Evolutionary conservation across 2,113 vertebrate species (phyloP).

Genomic region (Pygathrix nemaeus): DNA sequence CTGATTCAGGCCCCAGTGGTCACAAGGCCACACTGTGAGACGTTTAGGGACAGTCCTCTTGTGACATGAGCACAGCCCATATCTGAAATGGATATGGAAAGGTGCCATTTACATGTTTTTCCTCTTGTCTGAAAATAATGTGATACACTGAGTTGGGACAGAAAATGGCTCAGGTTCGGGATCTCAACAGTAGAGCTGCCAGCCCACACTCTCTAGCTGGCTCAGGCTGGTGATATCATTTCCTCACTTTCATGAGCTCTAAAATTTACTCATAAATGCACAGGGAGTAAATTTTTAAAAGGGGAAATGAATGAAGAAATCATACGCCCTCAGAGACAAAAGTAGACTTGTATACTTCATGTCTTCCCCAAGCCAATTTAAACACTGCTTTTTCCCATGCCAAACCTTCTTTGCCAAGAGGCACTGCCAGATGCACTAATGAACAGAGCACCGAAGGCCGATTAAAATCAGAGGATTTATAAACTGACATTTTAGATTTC

Average conservation of each 20-base stretch:
- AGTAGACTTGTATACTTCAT: background rate
- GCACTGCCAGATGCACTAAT: background rate
- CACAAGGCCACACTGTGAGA: background rate
- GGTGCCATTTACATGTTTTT: background rate
- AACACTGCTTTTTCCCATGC: background rate
- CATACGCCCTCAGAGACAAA: slow-evolving; percentile 43
- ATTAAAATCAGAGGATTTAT: background rate
- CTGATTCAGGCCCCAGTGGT: background rate
- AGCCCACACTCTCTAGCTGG: background rate
- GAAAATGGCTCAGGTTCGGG: background rate
- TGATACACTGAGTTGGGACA: background rate
- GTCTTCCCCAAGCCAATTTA: slow-evolving; percentile 24
- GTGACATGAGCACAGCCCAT: background rate
- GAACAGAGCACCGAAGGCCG: background rate
- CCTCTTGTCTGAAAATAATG: background rate
- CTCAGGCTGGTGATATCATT: background rate
- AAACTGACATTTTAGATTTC: background rate
- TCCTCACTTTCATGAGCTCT: slow-evolving; percentile 30
- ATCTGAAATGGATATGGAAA: background rate
- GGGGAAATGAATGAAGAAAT: slow-evolving; percentile 44
- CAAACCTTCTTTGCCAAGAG: background rate
- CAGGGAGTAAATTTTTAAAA: slow-evolving; percentile 34
- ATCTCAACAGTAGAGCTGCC: background rate
- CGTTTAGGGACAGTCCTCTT: background rate
- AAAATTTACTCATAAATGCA: slow-evolving; percentile 20